A percentile compares a stretch with the other conserved stretches of the same genome.
These are phyloP conservation scores for Nasua narica DNA, from an alignment of 2,797 vertebrate species.

Conservation along the genomic window DNA sequence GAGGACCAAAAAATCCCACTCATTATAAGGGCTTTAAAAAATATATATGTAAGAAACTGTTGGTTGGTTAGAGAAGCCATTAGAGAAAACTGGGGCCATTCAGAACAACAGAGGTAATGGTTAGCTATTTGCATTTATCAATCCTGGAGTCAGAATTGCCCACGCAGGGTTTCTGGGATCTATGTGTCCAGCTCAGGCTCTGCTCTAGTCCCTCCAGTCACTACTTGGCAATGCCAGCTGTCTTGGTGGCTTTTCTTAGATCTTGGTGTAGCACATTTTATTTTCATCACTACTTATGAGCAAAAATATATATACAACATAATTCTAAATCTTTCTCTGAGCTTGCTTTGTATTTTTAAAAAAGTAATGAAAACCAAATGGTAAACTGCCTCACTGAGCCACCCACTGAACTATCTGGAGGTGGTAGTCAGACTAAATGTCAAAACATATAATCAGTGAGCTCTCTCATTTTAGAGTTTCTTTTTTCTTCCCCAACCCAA, in stretches of 20 bases:
- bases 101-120: neutral
- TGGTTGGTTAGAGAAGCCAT: neutral
- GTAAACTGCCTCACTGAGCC: conserved; percentile 14
- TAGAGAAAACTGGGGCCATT: neutral
- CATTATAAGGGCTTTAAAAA: neutral
- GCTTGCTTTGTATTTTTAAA: conserved; percentile 3
- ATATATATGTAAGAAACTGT: neutral
- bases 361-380: conserved; percentile 28
- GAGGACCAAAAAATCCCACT: neutral
- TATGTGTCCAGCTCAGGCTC: neutral
- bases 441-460: conserved; percentile 7
- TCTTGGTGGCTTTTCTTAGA: conserved; percentile 19
- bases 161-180: neutral
- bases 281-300: conserved; percentile 34
- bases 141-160: neutral
- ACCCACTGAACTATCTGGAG: neutral
- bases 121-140: neutral
- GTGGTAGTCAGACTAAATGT: neutral
- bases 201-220: neutral
- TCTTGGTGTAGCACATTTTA: conserved; percentile 4
- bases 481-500: neutral
- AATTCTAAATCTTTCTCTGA: conserved; percentile 27
- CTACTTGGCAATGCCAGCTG: conserved; percentile 6
- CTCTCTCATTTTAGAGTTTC: conserved; percentile 26
- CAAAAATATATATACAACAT: neutral